Evolutionary conservation across 1,140 invertebrate species (phyloP), one percentile per base, ranked within the genome.

Genomic region (Euwallacea fornicatus): DNA sequence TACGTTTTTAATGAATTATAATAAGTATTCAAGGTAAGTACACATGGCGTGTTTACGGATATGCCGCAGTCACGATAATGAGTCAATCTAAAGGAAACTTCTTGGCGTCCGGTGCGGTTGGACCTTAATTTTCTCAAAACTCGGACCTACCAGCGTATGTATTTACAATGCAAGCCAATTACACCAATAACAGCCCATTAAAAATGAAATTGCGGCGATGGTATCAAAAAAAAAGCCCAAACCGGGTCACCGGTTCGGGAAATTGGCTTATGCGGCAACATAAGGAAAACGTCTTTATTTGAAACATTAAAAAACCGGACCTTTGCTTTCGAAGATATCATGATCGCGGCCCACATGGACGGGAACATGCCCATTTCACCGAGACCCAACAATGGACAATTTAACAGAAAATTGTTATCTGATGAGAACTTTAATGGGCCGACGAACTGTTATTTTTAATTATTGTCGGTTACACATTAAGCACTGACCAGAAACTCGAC

Each of bases 141-240:
- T 33, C 21, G 4, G 21, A 2, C 46, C 13, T 50, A 13, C 46
- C 9, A 50, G 9, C 54, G 54, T 16, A 56, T 15, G 8, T 56
- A 15, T 58, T 8, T 58, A 58, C 33, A 58, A 58, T 58, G 10
- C 10, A 6, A 58, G 13, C 7, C 33, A 50, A 50, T 50, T 50
- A 50, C 15, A 42, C 58, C 41, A 60, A 60, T 60, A 60, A 60
- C 58, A 41, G 41, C 33, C 10, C 8, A 58, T 15, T 58, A 58
- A 58, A 58, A 58, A 15, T 58, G n/a, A 16, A 58, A 58, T 21
- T 15, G 33, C 15, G 7, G 0, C 11, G 21, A 59, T 50, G 46
- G 13, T 50, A 50, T 50, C 9, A 10, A 11, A 50, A 50, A 50
- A 11, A 50, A 50, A 13, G 6, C 13, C 9, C 2, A 50, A 50